Percentiles rank a stretch among this genome's conserved stretches.
phyloP scores from a whole-genome alignment of 2,888 invertebrate species.

The Drosophila pseudotalamancana region DNA sequence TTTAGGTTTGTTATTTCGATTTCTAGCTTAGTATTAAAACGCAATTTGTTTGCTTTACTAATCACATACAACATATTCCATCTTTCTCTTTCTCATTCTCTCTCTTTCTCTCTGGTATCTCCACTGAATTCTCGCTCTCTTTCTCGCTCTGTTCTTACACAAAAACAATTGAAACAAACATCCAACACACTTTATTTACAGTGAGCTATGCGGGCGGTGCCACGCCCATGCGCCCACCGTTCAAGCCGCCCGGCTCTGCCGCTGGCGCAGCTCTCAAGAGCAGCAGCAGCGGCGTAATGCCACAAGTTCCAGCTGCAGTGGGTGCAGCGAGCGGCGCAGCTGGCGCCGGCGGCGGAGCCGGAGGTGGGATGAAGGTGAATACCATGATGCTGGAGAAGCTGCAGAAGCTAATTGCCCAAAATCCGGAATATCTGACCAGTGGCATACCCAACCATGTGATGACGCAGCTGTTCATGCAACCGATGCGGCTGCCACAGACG shows the following conservation, averaged over 20 bases:
- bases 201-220: slow-evolving; percentile 74
- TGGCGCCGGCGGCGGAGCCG: slow-evolving; percentile 27
- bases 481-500: slow-evolving; percentile 71
- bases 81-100: slow-evolving; percentile 6
- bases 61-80: slow-evolving; percentile 29
- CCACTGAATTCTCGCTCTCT: not conserved
- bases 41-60: slow-evolving; percentile 22
- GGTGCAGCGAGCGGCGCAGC: not conserved
- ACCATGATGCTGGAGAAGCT: slow-evolving; percentile 82
- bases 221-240: slow-evolving; percentile 40
- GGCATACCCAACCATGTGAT: slow-evolving; percentile 86
- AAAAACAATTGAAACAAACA: slow-evolving; percentile 11
- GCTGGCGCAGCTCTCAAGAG: not conserved
- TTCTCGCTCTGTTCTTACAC: not conserved
- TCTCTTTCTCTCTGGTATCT: slow-evolving; percentile 2
- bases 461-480: slow-evolving; percentile 87
- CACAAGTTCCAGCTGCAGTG: slow-evolving; percentile 21
- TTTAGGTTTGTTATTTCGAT: not conserved
- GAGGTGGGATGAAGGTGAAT: slow-evolving; percentile 71
- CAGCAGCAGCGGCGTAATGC: slow-evolving; percentile 17
- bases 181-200: slow-evolving; percentile 47
- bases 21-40: not conserved
- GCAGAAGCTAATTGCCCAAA: slow-evolving; percentile 82
- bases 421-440: slow-evolving; percentile 84
- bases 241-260: slow-evolving; percentile 18